Conservation (phyloP, 2,113 vertebrate species). For the Nibea albiflora region DNA sequence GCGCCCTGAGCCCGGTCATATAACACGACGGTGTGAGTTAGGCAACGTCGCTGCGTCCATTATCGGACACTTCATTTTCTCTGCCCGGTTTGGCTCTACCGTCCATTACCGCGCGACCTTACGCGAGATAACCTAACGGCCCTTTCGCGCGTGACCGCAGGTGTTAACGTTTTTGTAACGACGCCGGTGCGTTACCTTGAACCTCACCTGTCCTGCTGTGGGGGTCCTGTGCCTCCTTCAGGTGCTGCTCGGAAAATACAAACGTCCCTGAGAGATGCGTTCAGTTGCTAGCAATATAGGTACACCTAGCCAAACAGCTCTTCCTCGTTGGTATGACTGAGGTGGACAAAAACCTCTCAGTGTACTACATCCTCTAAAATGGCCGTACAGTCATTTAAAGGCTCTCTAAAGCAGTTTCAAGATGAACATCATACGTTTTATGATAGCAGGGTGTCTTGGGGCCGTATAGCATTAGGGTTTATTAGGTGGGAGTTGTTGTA, state of each 20-base stretch:
- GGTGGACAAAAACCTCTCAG: neutral
- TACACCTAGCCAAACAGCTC: neutral
- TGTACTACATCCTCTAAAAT: neutral
- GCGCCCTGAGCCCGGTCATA: conserved; percentile 27
- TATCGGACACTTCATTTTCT: conserved; percentile 36
- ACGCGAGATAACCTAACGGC: fast-evolving
- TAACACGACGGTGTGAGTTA: neutral
- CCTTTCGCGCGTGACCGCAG: neutral
- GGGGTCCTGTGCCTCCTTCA: neutral
- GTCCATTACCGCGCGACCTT: neutral
- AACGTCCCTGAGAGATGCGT: neutral
- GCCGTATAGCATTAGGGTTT: neutral
- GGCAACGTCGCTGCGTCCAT: neutral
- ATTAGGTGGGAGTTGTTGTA: neutral
- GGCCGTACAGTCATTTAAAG: neutral
- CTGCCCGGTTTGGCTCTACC: fast-evolving
- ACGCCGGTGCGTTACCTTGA: neutral
- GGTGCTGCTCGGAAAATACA: conserved; percentile 20
- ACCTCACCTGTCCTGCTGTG: neutral
- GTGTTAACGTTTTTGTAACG: neutral
- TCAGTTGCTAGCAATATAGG: neutral
- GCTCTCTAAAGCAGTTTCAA: neutral
- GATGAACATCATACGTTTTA: neutral
- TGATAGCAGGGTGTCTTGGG: neutral
- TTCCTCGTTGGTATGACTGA: too few relatives aligned